Evolutionary conservation across 1,140 invertebrate genomes (phyloP), one percentile per base, ranked within the genome.

Genomic region (Trypoxylus dichotomus): DNA sequence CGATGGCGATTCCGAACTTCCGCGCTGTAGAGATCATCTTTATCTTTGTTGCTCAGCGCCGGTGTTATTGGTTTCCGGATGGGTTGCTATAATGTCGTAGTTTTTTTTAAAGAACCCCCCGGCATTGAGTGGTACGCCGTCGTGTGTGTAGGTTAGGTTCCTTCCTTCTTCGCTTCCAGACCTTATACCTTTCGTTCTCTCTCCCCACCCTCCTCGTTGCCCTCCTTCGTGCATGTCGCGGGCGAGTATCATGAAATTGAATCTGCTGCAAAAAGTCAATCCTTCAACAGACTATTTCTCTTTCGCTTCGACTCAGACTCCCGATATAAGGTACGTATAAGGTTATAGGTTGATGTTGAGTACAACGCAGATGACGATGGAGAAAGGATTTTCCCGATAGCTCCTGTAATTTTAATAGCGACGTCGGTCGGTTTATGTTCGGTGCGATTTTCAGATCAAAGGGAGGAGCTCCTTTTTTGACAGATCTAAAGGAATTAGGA

Each of bases 1-100:
- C 54, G 54, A n/a, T 60, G n/a, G 54, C 54, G n/a, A 60, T 24
- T 60, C 13, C 54, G 25, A 29, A 71, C 21, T 19, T 32, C 24
- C 1, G 24, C 24, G 71, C 29, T 37, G 75, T 19, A 73, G 60
- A 58, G 76, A 60, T 75, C 42, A 54, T 76, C 74, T 79, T 76
- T 77, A 77, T 77, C 76, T 81, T 77, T 74, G 75, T 79, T 75
- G 74, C 68, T 77, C 74, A 72, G 74, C 78, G 77, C 72, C 79
- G 74, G 71, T 79, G 80, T 81, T 81, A 81, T 81, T 81, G 81
- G 77, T 81, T 81, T 80, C 77, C 75, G 76, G 78, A 79, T 80
- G 79, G 81, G 77, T 79, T 79, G 77, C 77, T 72, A 75, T 81
- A 81, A 80, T 79, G 78, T 74, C 77, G 74, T 77, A 74, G 27